A percentile compares a stretch with the other conserved stretches of the same genome.
Evolutionary conservation across 2,797 vertebrate genomes (phyloP).

Genomic region (Pogonophryne albipinna): DNA sequence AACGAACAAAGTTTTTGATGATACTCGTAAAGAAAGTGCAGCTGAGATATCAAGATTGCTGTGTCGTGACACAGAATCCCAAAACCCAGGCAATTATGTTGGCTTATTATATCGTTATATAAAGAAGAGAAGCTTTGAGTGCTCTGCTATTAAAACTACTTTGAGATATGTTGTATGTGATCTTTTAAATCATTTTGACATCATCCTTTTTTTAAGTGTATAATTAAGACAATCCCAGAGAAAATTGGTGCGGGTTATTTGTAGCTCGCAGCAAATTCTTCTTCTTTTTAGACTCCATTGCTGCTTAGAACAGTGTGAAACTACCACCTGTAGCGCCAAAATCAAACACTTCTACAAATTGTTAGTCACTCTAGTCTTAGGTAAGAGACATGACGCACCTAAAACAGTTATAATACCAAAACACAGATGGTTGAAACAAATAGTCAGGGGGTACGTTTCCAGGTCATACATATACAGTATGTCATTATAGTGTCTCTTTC

Average conservation of each 20-base stretch:
- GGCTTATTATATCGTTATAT: too few species aligned
- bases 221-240: not conserved
- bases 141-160: not conserved
- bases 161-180: not conserved
- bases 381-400: not conserved
- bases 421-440: not conserved
- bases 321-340: not conserved
- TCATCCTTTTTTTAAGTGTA: too few species aligned
- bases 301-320: not conserved
- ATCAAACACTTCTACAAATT: not conserved
- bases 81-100: conserved; percentile 14
- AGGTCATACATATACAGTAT: too few species aligned
- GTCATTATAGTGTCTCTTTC: not conserved
- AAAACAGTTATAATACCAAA: not conserved
- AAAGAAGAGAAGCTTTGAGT: conserved; percentile 2
- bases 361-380: not conserved
- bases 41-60: not conserved
- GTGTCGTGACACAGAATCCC: not conserved
- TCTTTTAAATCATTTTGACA: not conserved
- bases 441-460: not conserved
- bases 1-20: conserved; percentile 21
- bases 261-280: not conserved
- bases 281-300: not conserved
- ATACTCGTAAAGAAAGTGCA: not conserved
- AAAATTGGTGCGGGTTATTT: not conserved